Evolutionary conservation across 2,888 invertebrate species (phyloP), one percentile per base, ranked within the genome.

Genomic region (Selenia dentaria): DNA sequence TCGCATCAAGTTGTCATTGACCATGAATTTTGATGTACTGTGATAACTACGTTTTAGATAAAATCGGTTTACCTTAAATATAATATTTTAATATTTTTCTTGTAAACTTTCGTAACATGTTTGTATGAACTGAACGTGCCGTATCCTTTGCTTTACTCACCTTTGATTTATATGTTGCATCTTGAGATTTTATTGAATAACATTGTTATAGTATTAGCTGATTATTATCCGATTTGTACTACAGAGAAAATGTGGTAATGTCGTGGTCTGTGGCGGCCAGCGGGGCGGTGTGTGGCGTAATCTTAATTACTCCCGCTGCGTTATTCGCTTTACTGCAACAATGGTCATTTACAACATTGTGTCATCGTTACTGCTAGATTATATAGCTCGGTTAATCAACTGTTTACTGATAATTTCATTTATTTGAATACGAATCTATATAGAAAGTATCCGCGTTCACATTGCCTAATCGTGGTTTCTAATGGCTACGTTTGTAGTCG

Each of bases 241-340:
- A 57, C 57, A 52, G 70, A 70, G 74, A 77, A 78, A 78, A 70
- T 71, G 64, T 67, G 56, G 65, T 68, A 72, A 71, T 64, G 49
- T 63, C 62, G 65, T 49, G 59, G 62, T 53, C 51, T 33, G 39
- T 18, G 36, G 46, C 40, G 31, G 44, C 38, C 33, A 27, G 16
- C 20, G 34, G 32, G 27, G 10, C 27, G 16, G 31, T 20, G 39
- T 41, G 51, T 72, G 62, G 54, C 57, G 68, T 64, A 74, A 76
- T 73, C 54, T 46, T 49, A 67, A 67, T 62, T 53, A 67, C 63
- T n/a, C n/a, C 61, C 57, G 58, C 61, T 56, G 59, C 46, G 53
- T 36, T 54, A 59, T 57, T 42, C 36, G 48, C 26, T 29, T 36
- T 48, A 51, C 25, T 36, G 51, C 49, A 34, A 26, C 26, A 44